A percentile compares a stretch with the other conserved stretches of the same genome.
phyloP scores from a whole-genome alignment of 1,140 invertebrate genomes.

The Dolichoris vasculosae region DNA sequence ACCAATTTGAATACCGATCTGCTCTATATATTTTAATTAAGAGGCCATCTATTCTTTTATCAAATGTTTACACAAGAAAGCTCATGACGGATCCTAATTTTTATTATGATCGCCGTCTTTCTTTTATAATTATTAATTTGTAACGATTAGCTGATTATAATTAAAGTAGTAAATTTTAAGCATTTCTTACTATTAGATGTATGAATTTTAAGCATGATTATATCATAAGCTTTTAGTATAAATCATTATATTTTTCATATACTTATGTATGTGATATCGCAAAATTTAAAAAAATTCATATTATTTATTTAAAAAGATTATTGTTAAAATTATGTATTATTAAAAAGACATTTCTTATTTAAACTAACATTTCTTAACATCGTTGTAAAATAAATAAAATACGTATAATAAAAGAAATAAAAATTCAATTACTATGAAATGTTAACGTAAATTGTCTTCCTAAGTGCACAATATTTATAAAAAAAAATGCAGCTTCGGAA shows the following conservation, averaged over 20 bases:
- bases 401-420: neutral
- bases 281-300: no score
- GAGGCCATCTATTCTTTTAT: neutral
- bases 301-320: no score
- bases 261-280: no score
- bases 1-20: neutral
- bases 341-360: no score
- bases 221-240: no score
- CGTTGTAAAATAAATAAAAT: neutral
- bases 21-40: conserved; percentile 21
- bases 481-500: neutral
- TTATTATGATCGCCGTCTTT: no score
- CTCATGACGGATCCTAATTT: neutral
- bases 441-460: neutral
- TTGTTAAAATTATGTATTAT: no score
- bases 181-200: neutral
- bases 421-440: neutral
- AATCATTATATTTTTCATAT: no score
- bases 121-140: neutral
- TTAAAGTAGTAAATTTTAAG: neutral
- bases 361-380: no score
- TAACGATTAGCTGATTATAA: neutral
- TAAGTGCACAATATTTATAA: neutral
- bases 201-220: neutral
- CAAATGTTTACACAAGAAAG: neutral